Base-by-base conservation (phyloP, 2,888 invertebrate genomes). In the Leptodirus hochenwartii region DNA sequence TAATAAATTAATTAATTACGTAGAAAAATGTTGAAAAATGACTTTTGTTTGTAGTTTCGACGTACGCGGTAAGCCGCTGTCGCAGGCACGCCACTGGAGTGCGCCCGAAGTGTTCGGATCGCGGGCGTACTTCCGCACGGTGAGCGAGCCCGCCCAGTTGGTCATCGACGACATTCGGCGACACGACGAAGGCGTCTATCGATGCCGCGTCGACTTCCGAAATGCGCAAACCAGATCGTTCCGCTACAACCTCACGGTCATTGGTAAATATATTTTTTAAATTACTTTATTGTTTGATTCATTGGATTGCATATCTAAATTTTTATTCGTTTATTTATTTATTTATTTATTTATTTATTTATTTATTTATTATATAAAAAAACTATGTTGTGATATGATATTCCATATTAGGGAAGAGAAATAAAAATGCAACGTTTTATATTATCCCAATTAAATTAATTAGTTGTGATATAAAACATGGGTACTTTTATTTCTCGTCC, bases 171-270 rank as follows among this genome's bases (percentile, higher is more conserved):
- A 84, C 62, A 77, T 87, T 47, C 76, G 80, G 58, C 66, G 84
- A 26, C 73, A 75, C 49, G 88, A 88, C 57, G 84, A 87, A 54
- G 85, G 85, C 46, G 71, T 81, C 43, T 88, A 87, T 62, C 68
- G 87, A 38, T 88, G 88, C 56, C 64, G 87, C 38, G 80, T 87
- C 41, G 87, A 88, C 64, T 88, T 85, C 62, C 66, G 79, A 39
- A 81, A 82, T 55, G 80, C 82, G 39, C 85, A 85, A 58, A 85
- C 87, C 36, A 73, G 82, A 52, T 84, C 80, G 59, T 77, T 81
- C 58, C 69, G 80, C 49, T 84, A 85, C 60, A 84, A 85, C 59
- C 73, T 88, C 47, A 82, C 84, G 38, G 82, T 88, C 41, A 79
- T 85, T 49, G 82, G 87, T 87, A 52, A 77, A 80, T 66, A 13